Conservation (phyloP, 2,797 vertebrate species). For the Pampus argenteus region DNA sequence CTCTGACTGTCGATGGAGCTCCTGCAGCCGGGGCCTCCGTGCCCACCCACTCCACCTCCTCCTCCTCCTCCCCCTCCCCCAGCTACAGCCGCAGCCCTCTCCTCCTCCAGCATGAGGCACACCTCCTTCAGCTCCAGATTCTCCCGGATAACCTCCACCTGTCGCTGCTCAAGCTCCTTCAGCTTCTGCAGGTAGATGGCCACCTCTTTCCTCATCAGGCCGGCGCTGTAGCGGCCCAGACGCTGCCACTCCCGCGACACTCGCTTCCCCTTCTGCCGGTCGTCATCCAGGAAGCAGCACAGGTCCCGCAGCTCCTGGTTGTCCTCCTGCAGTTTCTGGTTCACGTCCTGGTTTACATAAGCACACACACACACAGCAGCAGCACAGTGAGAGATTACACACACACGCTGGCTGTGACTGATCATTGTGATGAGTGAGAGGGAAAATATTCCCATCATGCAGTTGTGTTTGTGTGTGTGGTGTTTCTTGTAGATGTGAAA, state of each 20-base stretch:
- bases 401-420: neutral
- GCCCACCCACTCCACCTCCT: slow-evolving; percentile 7
- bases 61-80: slow-evolving; percentile 17
- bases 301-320: slow-evolving; percentile 97
- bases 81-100: slow-evolving; percentile 81
- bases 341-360: slow-evolving; percentile 90
- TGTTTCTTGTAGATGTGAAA: neutral
- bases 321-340: slow-evolving; percentile 97
- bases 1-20: slow-evolving; percentile 93
- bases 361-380: slow-evolving; percentile 10
- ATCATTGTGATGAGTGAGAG: slow-evolving; percentile 7
- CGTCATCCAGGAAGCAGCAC: slow-evolving; percentile 97
- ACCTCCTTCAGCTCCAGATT: slow-evolving; percentile 95
- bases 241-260: slow-evolving; percentile 97
- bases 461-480: neutral
- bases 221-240: slow-evolving; percentile 91
- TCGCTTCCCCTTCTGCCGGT: slow-evolving; percentile 95
- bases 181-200: slow-evolving; percentile 94
- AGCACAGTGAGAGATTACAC: slow-evolving; percentile 12
- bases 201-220: slow-evolving; percentile 95
- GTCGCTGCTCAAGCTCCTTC: slow-evolving; percentile 93
- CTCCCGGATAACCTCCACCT: slow-evolving; percentile 92
- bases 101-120: slow-evolving; percentile 94
- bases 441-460: slow-evolving; percentile 4
- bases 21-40: slow-evolving; percentile 84